Base-by-base conservation (phyloP, 30 jellyfish, hydroid and myxozoan species). In the Pelagia noctiluca region DNA sequence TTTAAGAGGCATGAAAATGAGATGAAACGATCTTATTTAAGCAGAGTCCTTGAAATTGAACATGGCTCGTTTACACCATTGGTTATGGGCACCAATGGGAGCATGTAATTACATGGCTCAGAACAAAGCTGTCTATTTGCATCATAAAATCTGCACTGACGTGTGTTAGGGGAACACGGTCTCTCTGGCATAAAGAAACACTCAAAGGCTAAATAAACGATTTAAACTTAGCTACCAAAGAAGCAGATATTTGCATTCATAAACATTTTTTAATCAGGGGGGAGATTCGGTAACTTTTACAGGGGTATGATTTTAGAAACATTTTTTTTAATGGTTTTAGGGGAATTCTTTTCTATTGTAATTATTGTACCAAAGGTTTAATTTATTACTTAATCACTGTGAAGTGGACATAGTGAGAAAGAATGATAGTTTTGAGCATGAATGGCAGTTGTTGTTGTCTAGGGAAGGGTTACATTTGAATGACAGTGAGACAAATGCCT, bases 11-110 rank as follows among this genome's bases (percentile, higher is more conserved):
- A 52, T 30, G 68, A 52, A 52, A 42, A 71, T 18, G 78, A 37
- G 46, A 71, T 31, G 54, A 71, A 71, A 42, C 48, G 83, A 37
- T 24, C 47, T 18, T 71, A 34, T 76, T 1, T 71, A 25, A 21
- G 26, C 19, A 33, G 83, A 34, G 68, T 71, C 38, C 65, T 46
- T 37, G 83, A 35, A 0, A 47, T 71, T 46, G 83, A 71, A 38
- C 65, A 34, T 0, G 83, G 60, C 76, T 34, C 47, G 18, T 71
- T 71, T 47, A 71, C 83, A 29, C 68, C 77, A 34, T 30, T 71
- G 76, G 76, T 71, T 18, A 24, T 71, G 37, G 68, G 75, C 22
- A 71, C 65, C 47, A 71, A 71, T 34, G 83, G 83, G 19, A 75
- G 68, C 57, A 8, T 42, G 57, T 42, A 42, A 42, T 42, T 8